Evolutionary conservation across 2,888 invertebrate species (phyloP), one percentile per base, ranked within the genome.

Genomic region (Lasioglossum calceatum): DNA sequence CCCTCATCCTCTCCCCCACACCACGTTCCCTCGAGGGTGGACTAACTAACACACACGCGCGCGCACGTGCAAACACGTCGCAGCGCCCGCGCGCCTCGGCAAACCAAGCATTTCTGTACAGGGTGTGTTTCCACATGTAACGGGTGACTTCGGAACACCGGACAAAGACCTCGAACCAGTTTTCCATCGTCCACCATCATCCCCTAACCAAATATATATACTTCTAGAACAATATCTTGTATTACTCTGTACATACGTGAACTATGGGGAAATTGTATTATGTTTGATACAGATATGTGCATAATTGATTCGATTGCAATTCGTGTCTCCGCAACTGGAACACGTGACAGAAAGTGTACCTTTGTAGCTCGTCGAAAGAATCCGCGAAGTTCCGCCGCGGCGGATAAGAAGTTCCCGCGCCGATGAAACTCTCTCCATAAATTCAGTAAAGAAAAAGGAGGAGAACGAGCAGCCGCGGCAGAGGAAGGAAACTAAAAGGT

Each of bases 21-120:
- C 85, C 79, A 82, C 82, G 86, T 79, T 91, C 91, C 90, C 93
- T 92, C 93, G 92, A 93, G 93, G 93, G 93, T 93, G 94, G 93
- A 94, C 94, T 92, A 92, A 92, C 91, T 92, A 92, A 91, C 91
- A 91, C 90, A 88, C 82, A 88, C 88, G 86, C 75, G 58, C 77
- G 58, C 71, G 70, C 77, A 81, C 84, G 36, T 82, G 79, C 85
- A 85, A 79, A 84, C 87, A 82, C 86, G 85, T 84, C 80, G 71
- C 82, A 84, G 82, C 82, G 87, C 89, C 87, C 90, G 91, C 93
- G 91, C 91, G 92, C 93, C 91, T 86, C 78, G 82, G 94, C 93
- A 93, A 95, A 94, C 94, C 93, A 93, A 94, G 94, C 94, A 93
- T 94, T 94, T 94, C 94, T 94, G 91, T 93, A 93, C 93, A 92